Evolutionary conservation across 1,140 invertebrate genomes (phyloP).

Genomic region (Alviniconcha marisindica): DNA sequence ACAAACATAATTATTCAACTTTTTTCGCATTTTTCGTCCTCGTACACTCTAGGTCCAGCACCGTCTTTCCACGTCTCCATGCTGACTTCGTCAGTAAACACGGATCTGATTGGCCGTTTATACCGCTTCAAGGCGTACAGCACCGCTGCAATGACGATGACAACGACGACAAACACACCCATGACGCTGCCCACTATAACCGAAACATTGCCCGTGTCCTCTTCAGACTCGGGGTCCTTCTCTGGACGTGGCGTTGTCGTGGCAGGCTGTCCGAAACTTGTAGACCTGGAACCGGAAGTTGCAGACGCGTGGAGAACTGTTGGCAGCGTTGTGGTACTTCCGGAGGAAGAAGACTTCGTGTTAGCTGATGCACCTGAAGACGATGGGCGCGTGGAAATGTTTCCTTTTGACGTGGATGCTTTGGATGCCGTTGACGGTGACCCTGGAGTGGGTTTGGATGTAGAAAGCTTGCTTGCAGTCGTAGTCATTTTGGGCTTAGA

Average conservation of each 20-base stretch:
- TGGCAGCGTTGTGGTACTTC: too few species aligned
- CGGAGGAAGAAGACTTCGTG: too few species aligned
- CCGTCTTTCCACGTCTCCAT: neutral
- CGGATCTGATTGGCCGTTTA: neutral
- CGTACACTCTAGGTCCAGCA: too few species aligned
- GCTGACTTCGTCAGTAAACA: constrained; percentile 3
- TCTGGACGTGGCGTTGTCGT: neutral
- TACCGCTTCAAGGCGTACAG: neutral
- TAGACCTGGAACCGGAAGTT: too few species aligned
- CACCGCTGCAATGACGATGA: neutral
- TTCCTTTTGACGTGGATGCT: neutral
- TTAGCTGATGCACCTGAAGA: too few species aligned
- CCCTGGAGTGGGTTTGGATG: neutral
- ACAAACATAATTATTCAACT: too few species aligned
- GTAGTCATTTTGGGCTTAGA: too few species aligned
- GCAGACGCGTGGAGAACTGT: too few species aligned
- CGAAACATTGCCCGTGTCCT: neutral
- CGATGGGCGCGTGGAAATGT: neutral
- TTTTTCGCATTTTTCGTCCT: too few species aligned
- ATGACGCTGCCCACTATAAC: neutral
- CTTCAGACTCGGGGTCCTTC: neutral
- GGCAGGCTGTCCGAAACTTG: too few species aligned
- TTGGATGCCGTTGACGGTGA: too few species aligned
- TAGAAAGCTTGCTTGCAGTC: neutral
- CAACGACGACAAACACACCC: neutral